Evolutionary conservation across 2,888 invertebrate genomes (phyloP), one percentile per base, ranked within the genome.

Genomic region (Embidobia sp.): DNA sequence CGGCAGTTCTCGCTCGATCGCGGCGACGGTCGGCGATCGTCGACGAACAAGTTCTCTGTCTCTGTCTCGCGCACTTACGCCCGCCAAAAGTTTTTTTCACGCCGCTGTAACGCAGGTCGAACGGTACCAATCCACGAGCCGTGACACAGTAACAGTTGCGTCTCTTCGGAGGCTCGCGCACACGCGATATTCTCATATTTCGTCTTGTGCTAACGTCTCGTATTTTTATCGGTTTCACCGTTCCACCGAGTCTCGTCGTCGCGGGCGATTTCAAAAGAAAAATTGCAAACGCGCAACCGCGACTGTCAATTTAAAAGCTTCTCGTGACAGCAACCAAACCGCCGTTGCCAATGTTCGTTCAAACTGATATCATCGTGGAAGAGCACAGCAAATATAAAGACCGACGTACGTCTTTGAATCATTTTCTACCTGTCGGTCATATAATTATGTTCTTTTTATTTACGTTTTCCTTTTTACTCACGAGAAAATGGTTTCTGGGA

Each of bases 281-380:
- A 44, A 22, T 42, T 5, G n/a, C 15, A 1, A 16, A 11, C 15
- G 49, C 51, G 51, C 42, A 13, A 11, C 6, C 1, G 13, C 27
- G 15, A 0, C 48, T 57, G 57, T 51, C 51, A 73, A 57, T 73
- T 73, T 22, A 22, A 55, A 64, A 33, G 10, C 33, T 35, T 15
- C 2, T 48, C 42, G 1, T n/a, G 13, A 18, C 8, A 18, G 6
- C 16, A 33, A 31, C 8, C 6, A 29, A n/a, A n/a, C n/a, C n/a
- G n/a, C n/a, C n/a, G 11, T 55, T 51, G 15, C 44, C 59, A 48
- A 72, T 72, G 69, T 78, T 74, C 33, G 61, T 67, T 35, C 73
- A 66, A 42, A 46, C 72, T 67, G 80, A 82, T 73, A 77, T 78
- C 78, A 80, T 79, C 15, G 67, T 70, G 31, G 78, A 81, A 75